A percentile compares a stretch with the other conserved stretches of the same genome.
Evolutionary conservation across 2,888 invertebrate species (phyloP).

Genomic region (Brachyopa scutellaris): DNA sequence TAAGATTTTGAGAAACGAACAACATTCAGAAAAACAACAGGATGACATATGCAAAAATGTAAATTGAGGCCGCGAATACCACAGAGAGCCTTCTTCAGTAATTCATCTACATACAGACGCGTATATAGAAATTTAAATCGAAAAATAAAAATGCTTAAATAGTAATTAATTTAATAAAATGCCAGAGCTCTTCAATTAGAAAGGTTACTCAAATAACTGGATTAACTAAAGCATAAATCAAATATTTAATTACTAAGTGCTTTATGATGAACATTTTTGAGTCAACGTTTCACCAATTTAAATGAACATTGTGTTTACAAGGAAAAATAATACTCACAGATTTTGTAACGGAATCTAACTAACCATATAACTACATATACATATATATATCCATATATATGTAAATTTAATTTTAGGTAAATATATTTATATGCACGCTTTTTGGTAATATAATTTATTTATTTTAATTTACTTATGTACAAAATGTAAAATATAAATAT

Average conservation of each 20-base stretch:
- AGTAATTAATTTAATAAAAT: constrained; percentile 22
- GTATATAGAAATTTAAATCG: constrained; percentile 36
- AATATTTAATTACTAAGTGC: constrained; percentile 28
- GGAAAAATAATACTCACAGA: constrained; percentile 32
- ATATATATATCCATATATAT: not conserved
- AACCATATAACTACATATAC: constrained; percentile 38
- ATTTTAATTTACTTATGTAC: too few species aligned
- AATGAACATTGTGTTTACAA: constrained; percentile 18
- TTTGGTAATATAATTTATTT: too few species aligned
- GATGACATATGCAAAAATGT: not conserved
- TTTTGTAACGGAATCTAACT: constrained; percentile 49
- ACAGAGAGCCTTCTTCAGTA: constrained; percentile 51
- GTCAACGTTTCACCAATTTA: constrained; percentile 38
- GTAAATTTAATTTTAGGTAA: constrained; percentile 58
- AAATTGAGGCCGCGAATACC: constrained; percentile 37
- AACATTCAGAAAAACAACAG: not conserved
- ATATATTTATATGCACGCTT: constrained; percentile 27
- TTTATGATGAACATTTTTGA: constrained; percentile 32
- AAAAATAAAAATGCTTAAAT: constrained; percentile 55
- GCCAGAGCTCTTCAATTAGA: constrained; percentile 41
- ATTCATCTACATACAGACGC: constrained; percentile 20
- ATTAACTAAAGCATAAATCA: constrained; percentile 19
- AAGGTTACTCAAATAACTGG: constrained; percentile 21
- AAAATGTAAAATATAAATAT: too few species aligned
- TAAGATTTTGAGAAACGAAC: not conserved